Evolutionary conservation across 2,888 invertebrate genomes (phyloP), one percentile per base, ranked within the genome.

Genomic region (Orthosia incerta): DNA sequence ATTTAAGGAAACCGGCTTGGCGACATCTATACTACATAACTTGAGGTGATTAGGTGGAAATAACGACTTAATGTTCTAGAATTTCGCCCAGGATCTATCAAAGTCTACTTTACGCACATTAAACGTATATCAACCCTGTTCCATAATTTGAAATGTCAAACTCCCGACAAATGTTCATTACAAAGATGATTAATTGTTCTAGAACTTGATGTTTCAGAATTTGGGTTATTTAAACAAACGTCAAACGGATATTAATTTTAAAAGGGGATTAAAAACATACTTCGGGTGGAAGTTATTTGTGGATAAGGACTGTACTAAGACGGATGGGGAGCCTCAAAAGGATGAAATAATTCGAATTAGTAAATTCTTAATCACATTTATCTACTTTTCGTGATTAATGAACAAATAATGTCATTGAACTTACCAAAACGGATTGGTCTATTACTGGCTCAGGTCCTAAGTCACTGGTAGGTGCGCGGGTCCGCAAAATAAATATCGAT

Each of bases 111-210:
- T 55, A 68, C 53, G 16, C 64, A 78, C 31, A 53, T 60, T 64
- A 53, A 64, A 59, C 55, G 51, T 69, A 63, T 50, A 75, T 61
- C 53, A 68, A 75, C 55, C 31, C 70, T 61, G 67, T 65, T 57
- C 55, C 56, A 39, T 64, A 51, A 66, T 82, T 76, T 65, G 60
- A 69, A 71, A 80, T 71, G 76, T 73, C 76, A 71, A 72, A 76
- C 79, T 72, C 23, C 46, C 55, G 63, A 71, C 70, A 72, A 83
- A 83, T 79, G 20, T 79, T 79, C 70, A 60, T 76, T 68, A 76
- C 45, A 71, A n/a, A 31, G 61, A 80, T 80, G 83, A 82, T 83
- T 70, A 80, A 82, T 83, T 65, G 73, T 71, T 71, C 73, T 48
- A 57, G 51, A 73, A 76, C 61, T 74, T 76, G 51, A 76, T 70